Evolutionary conservation across 2,797 vertebrate species (phyloP), one percentile per base, ranked within the genome.

Genomic region (Pseudochirops cupreus): DNA sequence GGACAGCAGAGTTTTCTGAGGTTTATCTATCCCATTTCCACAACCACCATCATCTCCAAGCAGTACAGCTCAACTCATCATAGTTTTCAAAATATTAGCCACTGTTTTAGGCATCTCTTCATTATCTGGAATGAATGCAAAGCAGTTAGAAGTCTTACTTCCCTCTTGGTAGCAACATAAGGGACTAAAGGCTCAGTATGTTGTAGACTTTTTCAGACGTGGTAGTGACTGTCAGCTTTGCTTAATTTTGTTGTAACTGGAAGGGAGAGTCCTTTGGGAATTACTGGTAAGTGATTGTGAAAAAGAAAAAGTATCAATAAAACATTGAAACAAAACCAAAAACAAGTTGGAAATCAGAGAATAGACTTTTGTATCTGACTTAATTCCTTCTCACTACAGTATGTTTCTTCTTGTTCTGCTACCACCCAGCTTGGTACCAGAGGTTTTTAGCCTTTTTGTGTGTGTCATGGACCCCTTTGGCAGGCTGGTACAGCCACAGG

Each of bases 61-160:
- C 31, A 31, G 31, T 52, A 50, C 57, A 56, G n/a, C 87, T 28
- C 82, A 56, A 31, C 0, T 74, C 58, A 93, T 39, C 89, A 91
- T 90, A 18, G 62, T 55, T 89, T 95, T 92, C 89, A 28, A 93
- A 93, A 90, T 46, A 28, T 87, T 46, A 53, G 18, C 2, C 4
- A 92, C 39, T 91, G 56, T n/a, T 46, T 11, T 0, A 87, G 21
- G 56, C 95, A 62, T 87, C 93, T 92, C 53, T 62, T 55, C 62
- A 89, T 59, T 92, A 92, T 57, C 1, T 55, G 93, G n/a, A 52
- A 52, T 16, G 31, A 94, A 91, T 93, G 95, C 95, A 95, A 96
- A 87, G 3, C 74, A 46, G 39, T 50, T 50, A 24, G 24, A 87
- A 87, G 39, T 46, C 39, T 50, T 87, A 7, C 39, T 46, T 46